A percentile compares a stretch with the other conserved stretches of the same genome.
These are phyloP conservation scores for Maccullochella peelii DNA, from an alignment of 2,113 vertebrate species.

Conservation along the genomic window DNA sequence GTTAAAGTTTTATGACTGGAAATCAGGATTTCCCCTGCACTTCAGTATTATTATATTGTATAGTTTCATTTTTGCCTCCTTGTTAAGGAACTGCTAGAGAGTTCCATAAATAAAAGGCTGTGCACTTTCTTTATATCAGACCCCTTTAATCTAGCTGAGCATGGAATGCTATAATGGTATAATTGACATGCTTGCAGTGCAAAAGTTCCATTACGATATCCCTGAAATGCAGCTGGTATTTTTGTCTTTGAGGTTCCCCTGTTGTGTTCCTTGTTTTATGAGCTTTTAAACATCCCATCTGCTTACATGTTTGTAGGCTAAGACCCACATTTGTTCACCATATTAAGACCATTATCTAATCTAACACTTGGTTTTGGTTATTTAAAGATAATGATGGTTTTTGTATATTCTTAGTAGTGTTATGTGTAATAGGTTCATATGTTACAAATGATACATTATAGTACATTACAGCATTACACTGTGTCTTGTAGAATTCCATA, in stretches of 20 bases:
- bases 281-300: slow-evolving; percentile 68
- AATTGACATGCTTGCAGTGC: slow-evolving; percentile 56
- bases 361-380: not conserved
- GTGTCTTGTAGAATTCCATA: not conserved
- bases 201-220: slow-evolving; percentile 64
- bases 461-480: not conserved
- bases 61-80: not conserved
- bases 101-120: not conserved
- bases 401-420: not conserved
- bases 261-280: slow-evolving; percentile 66
- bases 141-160: slow-evolving; percentile 41
- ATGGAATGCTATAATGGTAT: slow-evolving; percentile 11
- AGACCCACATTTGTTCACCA: slow-evolving; percentile 21
- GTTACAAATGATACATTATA: not conserved
- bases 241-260: slow-evolving; percentile 41
- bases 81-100: not conserved
- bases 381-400: not conserved
- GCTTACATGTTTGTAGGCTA: slow-evolving; percentile 41
- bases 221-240: slow-evolving; percentile 58
- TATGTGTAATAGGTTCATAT: not conserved
- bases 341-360: not conserved
- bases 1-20: slow-evolving; percentile 16
- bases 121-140: slow-evolving; percentile 14
- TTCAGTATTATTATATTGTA: not conserved
- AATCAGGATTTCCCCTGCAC: not conserved